Evolutionary conservation across 2,888 invertebrate species (phyloP), one percentile per base, ranked within the genome.

Genomic region (Ophonus ardosiacus): DNA sequence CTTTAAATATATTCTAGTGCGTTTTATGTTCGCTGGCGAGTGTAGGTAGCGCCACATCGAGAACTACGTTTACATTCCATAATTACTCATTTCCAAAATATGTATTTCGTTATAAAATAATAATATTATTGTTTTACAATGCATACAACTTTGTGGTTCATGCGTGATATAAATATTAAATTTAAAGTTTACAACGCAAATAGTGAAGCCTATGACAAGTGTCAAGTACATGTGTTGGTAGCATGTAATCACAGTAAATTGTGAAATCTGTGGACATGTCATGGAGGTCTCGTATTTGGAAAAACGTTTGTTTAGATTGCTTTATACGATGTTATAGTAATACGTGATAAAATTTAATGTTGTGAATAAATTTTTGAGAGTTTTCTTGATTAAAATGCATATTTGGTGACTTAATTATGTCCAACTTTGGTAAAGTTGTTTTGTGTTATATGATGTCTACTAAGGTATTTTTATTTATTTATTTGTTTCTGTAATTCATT

Each of bases 231-330:
- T 31, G 31, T 31, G 31, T 31, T 31, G 24, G 15, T 21, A 3
- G 10, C 24, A 80, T 80, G 79, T 80, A 80, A 31, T 31, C 15
- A 31, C 10, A 59, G 61, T 80, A 38, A 43, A 40, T 74, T 43
- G 71, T 43, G 43, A 61, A 38, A 80, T 74, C 56, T 43, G 82
- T 82, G 74, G 82, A 82, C 82, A 82, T 82, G 82, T 59, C 82
- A 82, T 82, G 82, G 71, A 71, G 57, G 74, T 82, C 74, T 71
- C 63, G 71, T 71, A 71, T 82, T 82, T 82, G 71, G 82, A 40
- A 71, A 82, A 59, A 82, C 57, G 56, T 24, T 71, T 74, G 59
- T 80, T 59, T 74, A 82, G 57, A 68, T 82, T 8, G 15, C 24
- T 71, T 24, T 82, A 59, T 68, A 74, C 59, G 59, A 71, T 82